A percentile compares a stretch with the other conserved stretches of the same genome.
Evolutionary conservation across 2,113 vertebrate species (phyloP).

Genomic region (Hymenochirus boettgeri): DNA sequence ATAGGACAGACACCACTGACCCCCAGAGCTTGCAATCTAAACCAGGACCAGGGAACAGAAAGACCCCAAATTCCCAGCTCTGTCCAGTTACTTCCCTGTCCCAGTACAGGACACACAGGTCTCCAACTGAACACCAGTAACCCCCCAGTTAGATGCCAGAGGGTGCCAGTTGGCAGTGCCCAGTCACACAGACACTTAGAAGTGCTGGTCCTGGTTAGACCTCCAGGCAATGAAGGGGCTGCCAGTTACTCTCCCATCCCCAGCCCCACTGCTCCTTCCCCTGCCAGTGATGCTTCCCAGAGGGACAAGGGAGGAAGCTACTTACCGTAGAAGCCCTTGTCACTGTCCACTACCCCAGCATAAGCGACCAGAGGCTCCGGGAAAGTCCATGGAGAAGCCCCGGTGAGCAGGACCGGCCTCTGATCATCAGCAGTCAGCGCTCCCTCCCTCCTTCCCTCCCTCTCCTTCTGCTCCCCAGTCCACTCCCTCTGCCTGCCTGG

Average conservation of each 20-base stretch:
- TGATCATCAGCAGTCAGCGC: conserved; percentile 15
- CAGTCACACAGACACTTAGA: neutral
- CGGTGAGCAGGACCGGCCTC: conserved; percentile 39
- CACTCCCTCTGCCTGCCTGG: neutral
- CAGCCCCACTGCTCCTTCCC: neutral
- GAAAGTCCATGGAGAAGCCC: conserved; percentile 40
- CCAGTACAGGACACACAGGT: too few species aligned
- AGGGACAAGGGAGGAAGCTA: neutral
- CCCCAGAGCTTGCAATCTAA: neutral
- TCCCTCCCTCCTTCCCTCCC: conserved; percentile 11
- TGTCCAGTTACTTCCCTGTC: neutral
- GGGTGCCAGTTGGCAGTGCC: neutral
- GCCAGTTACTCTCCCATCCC: neutral
- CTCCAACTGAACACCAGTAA: neutral
- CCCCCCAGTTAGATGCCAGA: neutral
- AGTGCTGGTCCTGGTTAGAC: neutral
- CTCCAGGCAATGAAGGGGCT: conserved; percentile 6
- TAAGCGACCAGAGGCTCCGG: conserved; percentile 29
- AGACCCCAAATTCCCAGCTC: neutral
- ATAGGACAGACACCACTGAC: neutral
- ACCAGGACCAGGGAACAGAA: neutral
- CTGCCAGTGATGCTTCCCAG: neutral
- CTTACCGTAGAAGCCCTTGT: neutral
- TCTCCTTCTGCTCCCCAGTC: neutral
- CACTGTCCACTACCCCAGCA: conserved; percentile 10